Evolutionary conservation across 2,797 vertebrate genomes (phyloP), one percentile per base, ranked within the genome.

Genomic region (Catharus ustulatus): DNA sequence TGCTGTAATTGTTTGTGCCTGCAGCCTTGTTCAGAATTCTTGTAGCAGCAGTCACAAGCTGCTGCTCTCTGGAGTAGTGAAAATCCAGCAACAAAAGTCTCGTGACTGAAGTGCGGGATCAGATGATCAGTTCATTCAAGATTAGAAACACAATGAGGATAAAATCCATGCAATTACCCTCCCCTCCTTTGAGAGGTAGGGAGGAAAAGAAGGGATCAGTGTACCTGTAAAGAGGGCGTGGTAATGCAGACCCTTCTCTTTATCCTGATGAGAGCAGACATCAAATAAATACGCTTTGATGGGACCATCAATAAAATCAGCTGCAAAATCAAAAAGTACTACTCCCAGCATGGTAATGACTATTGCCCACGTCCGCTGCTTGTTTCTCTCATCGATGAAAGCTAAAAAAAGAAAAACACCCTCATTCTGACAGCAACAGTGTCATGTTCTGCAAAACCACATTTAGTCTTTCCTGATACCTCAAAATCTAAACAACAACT

Each of bases 221-320:
- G 89, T 98, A 99, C 99, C 99, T 98, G 99, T 99, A 90, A 99
- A 98, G 52, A 99, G 97, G 40, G 99, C 99, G 24, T 99, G 99
- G 97, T 99, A 99, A 97, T 99, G 99, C 79, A 99, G 98, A 21
- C 99, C 99, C 94, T 98, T 97, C 84, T 99, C 99, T 95, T 99
- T 99, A 97, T 99, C 99, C 92, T 97, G 96, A 87, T 99, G 98
- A 27, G 98, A 99, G 93, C 99, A 99, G 96, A 99, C 99, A 72
- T 99, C 99, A 96, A 99, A 99, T 95, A 99, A 98, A 97, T 99
- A 99, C 1, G 99, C 99, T 97, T 99, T 99, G 95, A 99, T 99
- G 63, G 99, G 99, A 32, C 99, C 99, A 46, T 99, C 99, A 49
- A 99, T 99, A 97, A 99, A 99, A 96, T 99, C 99, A 21, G 99